Evolutionary conservation across 2,113 vertebrate genomes (phyloP).

Genomic region (Erythrocercus mccallii): DNA sequence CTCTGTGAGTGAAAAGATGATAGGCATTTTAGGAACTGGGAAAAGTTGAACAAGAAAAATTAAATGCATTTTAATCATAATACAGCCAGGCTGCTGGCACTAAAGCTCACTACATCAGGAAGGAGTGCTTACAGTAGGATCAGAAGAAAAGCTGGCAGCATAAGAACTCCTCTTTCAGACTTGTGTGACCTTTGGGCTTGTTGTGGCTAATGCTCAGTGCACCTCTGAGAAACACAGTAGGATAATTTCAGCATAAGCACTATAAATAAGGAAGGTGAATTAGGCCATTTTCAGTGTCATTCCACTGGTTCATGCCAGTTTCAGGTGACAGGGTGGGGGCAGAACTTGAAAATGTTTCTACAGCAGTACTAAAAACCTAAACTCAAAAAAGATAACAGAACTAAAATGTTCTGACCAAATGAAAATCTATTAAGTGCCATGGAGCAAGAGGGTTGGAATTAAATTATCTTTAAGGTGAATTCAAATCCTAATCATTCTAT

Average conservation of each 20-base stretch:
- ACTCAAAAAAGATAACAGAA: not conserved
- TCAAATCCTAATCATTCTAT: not conserved
- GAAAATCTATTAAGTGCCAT: not conserved
- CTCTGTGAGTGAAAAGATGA: not conserved
- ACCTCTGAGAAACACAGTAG: not conserved
- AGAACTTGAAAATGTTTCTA: not conserved
- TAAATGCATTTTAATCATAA: not conserved
- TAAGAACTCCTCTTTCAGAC: not conserved
- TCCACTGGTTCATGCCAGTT: not conserved
- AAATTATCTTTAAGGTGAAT: not conserved
- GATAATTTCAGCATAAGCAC: not conserved
- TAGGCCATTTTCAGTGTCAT: not conserved
- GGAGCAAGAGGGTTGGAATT: accelerated
- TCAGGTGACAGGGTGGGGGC: not conserved
- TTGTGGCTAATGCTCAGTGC: not conserved
- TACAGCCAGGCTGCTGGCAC: not conserved
- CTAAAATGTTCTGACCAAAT: not conserved
- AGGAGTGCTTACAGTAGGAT: not conserved
- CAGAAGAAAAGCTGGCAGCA: not conserved
- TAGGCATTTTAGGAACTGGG: not conserved
- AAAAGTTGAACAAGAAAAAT: not conserved
- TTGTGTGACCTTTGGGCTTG: not conserved
- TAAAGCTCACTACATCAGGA: not conserved
- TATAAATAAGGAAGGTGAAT: not conserved
- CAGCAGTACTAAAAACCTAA: not conserved